Percentiles rank a stretch among this genome's conserved stretches.
These are phyloP conservation scores for Polyergus mexicanus DNA, from an alignment of 1,140 invertebrate genomes.

Conservation along the genomic window DNA sequence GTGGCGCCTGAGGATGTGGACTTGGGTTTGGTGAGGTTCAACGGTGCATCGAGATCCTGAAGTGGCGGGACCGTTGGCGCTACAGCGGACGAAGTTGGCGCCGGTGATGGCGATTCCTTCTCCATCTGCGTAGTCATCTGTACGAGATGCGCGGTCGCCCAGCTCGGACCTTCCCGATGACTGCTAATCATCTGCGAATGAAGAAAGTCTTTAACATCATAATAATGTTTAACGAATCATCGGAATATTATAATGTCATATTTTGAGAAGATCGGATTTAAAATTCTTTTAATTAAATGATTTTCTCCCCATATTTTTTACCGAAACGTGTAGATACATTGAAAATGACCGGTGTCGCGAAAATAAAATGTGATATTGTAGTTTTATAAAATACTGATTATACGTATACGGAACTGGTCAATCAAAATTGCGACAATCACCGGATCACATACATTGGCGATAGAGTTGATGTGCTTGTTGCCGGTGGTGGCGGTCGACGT, in stretches of 20 bases:
- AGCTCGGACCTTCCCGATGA: slow-evolving; percentile 81
- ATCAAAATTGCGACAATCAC: slow-evolving; percentile 28
- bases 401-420: too few species aligned
- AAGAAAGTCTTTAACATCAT: not conserved
- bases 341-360: not conserved
- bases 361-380: slow-evolving; percentile 16
- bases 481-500: slow-evolving; percentile 83
- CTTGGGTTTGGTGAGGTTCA: slow-evolving; percentile 96
- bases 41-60: slow-evolving; percentile 92
- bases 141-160: slow-evolving; percentile 84
- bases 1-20: slow-evolving; percentile 83
- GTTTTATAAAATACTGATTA: not conserved
- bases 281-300: not conserved
- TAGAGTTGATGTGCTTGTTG: slow-evolving; percentile 86
- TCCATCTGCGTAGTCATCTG: slow-evolving; percentile 83
- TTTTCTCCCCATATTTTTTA: not conserved
- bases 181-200: slow-evolving; percentile 82
- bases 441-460: slow-evolving; percentile 82
- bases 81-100: slow-evolving; percentile 84
- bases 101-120: slow-evolving; percentile 85
- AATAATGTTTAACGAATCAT: not conserved
- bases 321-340: not conserved
- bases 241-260: not conserved
- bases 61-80: slow-evolving; percentile 83
- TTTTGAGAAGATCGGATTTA: not conserved